Base-by-base conservation (phyloP, 92 coral and sea anemone genomes). In the Actinernus sp. region DNA sequence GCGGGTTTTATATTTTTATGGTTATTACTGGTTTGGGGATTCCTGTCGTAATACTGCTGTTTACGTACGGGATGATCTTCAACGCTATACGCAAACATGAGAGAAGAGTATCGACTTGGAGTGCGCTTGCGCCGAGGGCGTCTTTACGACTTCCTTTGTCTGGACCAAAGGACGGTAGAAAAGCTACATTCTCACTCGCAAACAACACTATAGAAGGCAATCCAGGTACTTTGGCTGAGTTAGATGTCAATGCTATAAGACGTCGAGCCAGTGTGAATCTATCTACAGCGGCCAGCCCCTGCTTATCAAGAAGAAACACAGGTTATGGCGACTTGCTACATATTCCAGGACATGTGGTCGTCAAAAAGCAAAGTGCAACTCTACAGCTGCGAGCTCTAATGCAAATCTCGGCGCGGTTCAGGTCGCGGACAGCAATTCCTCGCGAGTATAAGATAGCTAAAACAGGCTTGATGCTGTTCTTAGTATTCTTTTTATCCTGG, bases 361-460 rank as follows among this genome's bases (percentile, higher is more conserved):
- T 54, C 33, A 47, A 51, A 29, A 48, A 64, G 18, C 76, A 68
- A 26, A 73, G 73, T 46, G 51, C 79, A 26, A 50, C 58, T 31
- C 25, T 73, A 25, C 88, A 77, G 48, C 44, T 81, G 26, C 44
- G 88, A 52, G 79, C 82, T 16, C 45, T 81, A n/a, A 73, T 76
- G 3, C 88, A 58, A 44, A 73, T 73, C 21, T 53, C 75, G 4
- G 69, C 73, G 26, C 65, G 79, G 43, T 49, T 81, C 17, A 57
- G 58, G 48, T 64, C 63, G 55, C 71, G 79, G 3, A 46, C 79
- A 6, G 26, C 82, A 19, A 50, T 93, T 9, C 92, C 97, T 17
- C 89, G 85, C 38, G 98, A 93, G 62, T 93, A 86, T 73, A 91
- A 84, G 74, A 87, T 93, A 29, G 98, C 98, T 11, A 82, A 92